These are phyloP conservation scores for Cylloceria caligata DNA, from an alignment of 2,888 invertebrate species.

Conservation along the genomic window DNA sequence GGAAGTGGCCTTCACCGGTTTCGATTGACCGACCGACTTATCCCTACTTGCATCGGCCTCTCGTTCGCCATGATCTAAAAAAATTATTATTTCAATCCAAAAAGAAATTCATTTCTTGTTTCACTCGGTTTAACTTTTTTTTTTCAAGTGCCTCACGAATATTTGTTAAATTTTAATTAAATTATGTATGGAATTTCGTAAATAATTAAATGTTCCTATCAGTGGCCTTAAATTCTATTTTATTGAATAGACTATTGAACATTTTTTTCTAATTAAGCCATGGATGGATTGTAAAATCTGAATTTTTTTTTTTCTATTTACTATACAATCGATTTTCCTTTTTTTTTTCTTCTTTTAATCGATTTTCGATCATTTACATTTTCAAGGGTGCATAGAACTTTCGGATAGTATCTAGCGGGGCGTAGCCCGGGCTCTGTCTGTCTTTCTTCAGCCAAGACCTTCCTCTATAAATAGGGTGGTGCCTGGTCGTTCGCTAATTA, in stretches of 20 bases:
- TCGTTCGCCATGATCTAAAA: slow-evolving; percentile 48
- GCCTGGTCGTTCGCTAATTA: slow-evolving; percentile 82
- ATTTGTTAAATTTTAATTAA: background rate
- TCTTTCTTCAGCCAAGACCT: slow-evolving; percentile 78
- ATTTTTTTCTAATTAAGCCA: no score
- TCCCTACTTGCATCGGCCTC: slow-evolving; percentile 1
- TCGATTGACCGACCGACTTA: slow-evolving; percentile 3
- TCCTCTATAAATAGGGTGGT: slow-evolving; percentile 80
- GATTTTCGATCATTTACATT: slow-evolving; percentile 8
- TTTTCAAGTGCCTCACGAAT: no score
- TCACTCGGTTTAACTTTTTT: no score
- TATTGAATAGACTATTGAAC: no score
- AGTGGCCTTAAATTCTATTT: background rate
- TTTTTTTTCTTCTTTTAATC: background rate
- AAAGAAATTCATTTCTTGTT: no score
- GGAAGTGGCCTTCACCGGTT: slow-evolving; percentile 40
- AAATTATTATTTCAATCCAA: background rate
- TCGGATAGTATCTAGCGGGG: slow-evolving; percentile 54
- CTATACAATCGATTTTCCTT: background rate
- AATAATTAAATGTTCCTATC: background rate
- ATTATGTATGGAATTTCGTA: background rate
- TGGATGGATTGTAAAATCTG: no score
- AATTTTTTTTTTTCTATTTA: background rate
- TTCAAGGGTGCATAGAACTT: slow-evolving; percentile 36
- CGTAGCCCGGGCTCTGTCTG: slow-evolving; percentile 66